Base-by-base conservation (phyloP, 64 coral and sea anemone genomes). In the Montipora sp. region DNA sequence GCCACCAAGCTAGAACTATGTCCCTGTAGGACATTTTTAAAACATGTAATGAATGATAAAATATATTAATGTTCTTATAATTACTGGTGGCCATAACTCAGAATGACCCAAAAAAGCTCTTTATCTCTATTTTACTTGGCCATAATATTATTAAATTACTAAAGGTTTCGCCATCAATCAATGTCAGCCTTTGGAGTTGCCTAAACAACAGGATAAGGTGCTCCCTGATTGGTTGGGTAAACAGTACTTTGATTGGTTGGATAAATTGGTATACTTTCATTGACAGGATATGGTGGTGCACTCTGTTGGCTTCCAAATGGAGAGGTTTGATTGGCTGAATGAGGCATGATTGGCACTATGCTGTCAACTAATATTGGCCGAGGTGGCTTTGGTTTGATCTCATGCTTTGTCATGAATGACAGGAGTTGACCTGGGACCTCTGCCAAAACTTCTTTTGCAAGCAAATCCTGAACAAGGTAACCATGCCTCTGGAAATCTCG, bases 371-470 rank as follows among this genome's bases (percentile, higher is more conserved):
- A 73, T 3, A 92, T 51, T 20, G 89, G 89, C 15, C 47, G 93
- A 61, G 78, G 63, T 53, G 92, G 84, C 58, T 87, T 90, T 72
- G 95, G 92, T 71, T 92, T 94, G 36, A 92, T 69, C 23, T 74
- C 53, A 91, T 84, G 87, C 81, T 81, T 76, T 87, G 75, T 88
- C 89, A 94, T 92, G 73, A 88, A 98, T 15, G 87, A 87, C n/a
- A 98, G 78, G 11, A 98, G 87, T 77, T 98, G 95, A 5, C 77
- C 92, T 12, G 95, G 95, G 18, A 98, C 84, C 66, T 98, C 95
- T 23, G 95, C 95, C 73, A 98, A 88, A 14, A 98, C 95, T 78
- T 98, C 95, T 88, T 94, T 98, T 53, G 95, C 80, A 59, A 98
- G 95, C 66, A 87, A 77, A 79, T 98, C 95, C 57, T 86, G 78